Evolutionary conservation across 2,113 vertebrate species (phyloP), one percentile per base, ranked within the genome.

Genomic region (Cyanistes caeruleus): DNA sequence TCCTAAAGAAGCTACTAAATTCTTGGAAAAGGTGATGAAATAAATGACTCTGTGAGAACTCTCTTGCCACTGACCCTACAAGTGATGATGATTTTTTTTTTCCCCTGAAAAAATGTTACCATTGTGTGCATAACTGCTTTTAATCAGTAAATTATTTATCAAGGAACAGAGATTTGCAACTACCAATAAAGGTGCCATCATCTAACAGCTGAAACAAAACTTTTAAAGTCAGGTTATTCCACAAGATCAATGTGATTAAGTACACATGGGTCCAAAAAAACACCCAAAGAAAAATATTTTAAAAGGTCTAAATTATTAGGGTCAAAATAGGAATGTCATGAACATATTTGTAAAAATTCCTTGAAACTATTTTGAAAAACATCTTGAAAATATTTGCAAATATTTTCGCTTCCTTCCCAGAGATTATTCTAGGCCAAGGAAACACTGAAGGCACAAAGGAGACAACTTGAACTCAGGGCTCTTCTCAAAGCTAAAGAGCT

Each of bases 211-310:
- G 46, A 22, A 76, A 83, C 0, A 3, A 41, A 37, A n/a, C 2
- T 52, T 24, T 65, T 74, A 25, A 86, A 86, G 69, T 9, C 15
- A 51, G 31, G 33, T 77, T 69, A 21, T 31, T 44, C 25, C 25
- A 59, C 11, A 30, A n/a, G 20, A 65, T 58, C 31, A 20, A 28
- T 5, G 19, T 53, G 33, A 63, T 19, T 37, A 76, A 81, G 62
- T 12, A 56, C 11, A 56, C 3, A 1, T 0, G 5, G 4, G 10
- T 65, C 14, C 6, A 76, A 12, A 44, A 70, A 59, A 60, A 27
- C 8, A 1, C 7, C 3, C 27, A n/a, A n/a, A 83, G 5, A 41
- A 49, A 76, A 58, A 59, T 4, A 75, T 6, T 7, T 30, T 0
- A 55, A 55, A 46, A 53, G 0, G 7, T 13, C 16, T 2, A 11